These are phyloP conservation scores for Spermophilus dauricus DNA, from an alignment of 2,113 vertebrate genomes.

Conservation along the genomic window DNA sequence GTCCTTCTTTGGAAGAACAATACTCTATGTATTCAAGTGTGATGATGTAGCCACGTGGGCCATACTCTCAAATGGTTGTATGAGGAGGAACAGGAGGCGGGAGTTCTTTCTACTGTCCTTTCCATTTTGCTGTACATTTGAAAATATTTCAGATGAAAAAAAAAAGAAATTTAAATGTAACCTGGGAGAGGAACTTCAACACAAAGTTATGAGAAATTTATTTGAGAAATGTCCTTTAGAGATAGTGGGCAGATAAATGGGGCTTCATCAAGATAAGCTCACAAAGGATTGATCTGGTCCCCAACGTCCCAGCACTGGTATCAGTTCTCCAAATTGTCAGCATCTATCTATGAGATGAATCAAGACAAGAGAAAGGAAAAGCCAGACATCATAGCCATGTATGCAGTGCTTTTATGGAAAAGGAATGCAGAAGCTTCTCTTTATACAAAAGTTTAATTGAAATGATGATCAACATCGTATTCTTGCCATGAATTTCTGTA, in stretches of 20 bases:
- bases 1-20: neutral
- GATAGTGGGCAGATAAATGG: neutral
- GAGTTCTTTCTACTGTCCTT: neutral
- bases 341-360: neutral
- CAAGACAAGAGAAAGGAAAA: neutral
- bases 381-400: neutral
- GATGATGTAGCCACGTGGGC: neutral
- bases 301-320: neutral
- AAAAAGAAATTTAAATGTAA: neutral
- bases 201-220: neutral
- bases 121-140: neutral
- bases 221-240: neutral
- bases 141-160: constrained; percentile 42
- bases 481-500: neutral
- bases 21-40: neutral
- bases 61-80: neutral
- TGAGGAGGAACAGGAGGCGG: accelerated
- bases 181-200: neutral
- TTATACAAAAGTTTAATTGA: neutral
- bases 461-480: neutral
- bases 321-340: neutral
- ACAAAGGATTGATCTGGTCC: neutral
- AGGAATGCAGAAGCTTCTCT: neutral
- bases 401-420: neutral
- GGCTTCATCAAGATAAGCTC: neutral